Evolutionary conservation across 23 tunicate genomes (phyloP).

Genomic region (Halocynthia aurantium): DNA sequence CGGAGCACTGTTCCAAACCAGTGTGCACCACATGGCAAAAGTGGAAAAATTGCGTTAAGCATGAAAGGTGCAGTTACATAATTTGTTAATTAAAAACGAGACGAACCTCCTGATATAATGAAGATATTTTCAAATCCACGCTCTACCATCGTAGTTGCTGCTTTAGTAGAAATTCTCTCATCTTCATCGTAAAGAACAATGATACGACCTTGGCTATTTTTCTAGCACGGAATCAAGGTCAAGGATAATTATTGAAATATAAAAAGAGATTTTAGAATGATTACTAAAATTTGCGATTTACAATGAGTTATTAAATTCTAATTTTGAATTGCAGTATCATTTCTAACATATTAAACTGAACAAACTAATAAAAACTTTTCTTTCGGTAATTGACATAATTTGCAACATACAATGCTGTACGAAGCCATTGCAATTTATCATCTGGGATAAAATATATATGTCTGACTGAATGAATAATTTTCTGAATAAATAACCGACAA

Average conservation of each 20-base stretch:
- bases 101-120: constrained; percentile 82
- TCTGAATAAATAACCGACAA: too few relatives aligned
- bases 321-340: too few relatives aligned
- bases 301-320: too few relatives aligned
- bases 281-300: background rate
- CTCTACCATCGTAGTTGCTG: constrained; percentile 97
- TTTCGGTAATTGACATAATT: too few relatives aligned
- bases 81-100: too few relatives aligned
- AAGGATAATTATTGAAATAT: background rate
- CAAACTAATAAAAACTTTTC: too few relatives aligned
- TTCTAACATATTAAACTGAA: too few relatives aligned
- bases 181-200: constrained; percentile 94
- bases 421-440: background rate
- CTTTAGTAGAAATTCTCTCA: constrained; percentile 57
- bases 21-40: too few relatives aligned
- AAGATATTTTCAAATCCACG: constrained; percentile 97
- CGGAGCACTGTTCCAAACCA: too few relatives aligned
- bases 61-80: too few relatives aligned
- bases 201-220: constrained; percentile 70
- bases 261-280: background rate
- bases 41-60: too few relatives aligned
- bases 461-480: background rate
- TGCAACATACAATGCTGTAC: too few relatives aligned
- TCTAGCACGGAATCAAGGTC: constrained; percentile 19
- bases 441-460: background rate